These are phyloP conservation scores for Andrena bucephala DNA, from an alignment of 2,888 invertebrate genomes.

Conservation along the genomic window DNA sequence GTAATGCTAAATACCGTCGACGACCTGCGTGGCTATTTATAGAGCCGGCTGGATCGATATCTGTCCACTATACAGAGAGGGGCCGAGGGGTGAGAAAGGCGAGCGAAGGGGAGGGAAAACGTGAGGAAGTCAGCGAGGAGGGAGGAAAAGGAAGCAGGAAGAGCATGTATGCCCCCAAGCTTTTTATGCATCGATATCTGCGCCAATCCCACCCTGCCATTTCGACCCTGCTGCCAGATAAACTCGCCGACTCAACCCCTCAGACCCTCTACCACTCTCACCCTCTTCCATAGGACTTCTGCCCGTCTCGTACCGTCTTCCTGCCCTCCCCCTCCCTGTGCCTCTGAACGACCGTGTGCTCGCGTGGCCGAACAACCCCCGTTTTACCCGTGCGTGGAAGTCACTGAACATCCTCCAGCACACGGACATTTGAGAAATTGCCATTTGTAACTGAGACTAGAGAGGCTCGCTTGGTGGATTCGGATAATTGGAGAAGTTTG, in stretches of 20 bases:
- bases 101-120: constrained; percentile 28
- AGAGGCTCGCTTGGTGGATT: neutral
- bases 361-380: no score
- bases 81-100: constrained; percentile 12
- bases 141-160: constrained; percentile 2
- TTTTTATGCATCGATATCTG: constrained; percentile 69
- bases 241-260: constrained; percentile 47
- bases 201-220: constrained; percentile 69
- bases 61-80: constrained; percentile 59
- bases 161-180: constrained; percentile 38
- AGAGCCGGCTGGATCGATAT: constrained; percentile 77
- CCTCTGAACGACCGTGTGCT: no score
- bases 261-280: neutral
- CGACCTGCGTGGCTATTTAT: constrained; percentile 77
- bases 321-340: no score
- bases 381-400: neutral
- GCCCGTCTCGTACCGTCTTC: neutral
- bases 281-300: neutral
- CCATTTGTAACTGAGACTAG: neutral
- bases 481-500: no score
- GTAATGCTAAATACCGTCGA: constrained; percentile 78
- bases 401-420: constrained; percentile 7
- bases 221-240: constrained; percentile 50
- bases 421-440: constrained; percentile 5
- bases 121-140: constrained; percentile 22